These are phyloP conservation scores for Chlorodrepanis virens DNA, from an alignment of 2,113 vertebrate genomes.

Conservation along the genomic window DNA sequence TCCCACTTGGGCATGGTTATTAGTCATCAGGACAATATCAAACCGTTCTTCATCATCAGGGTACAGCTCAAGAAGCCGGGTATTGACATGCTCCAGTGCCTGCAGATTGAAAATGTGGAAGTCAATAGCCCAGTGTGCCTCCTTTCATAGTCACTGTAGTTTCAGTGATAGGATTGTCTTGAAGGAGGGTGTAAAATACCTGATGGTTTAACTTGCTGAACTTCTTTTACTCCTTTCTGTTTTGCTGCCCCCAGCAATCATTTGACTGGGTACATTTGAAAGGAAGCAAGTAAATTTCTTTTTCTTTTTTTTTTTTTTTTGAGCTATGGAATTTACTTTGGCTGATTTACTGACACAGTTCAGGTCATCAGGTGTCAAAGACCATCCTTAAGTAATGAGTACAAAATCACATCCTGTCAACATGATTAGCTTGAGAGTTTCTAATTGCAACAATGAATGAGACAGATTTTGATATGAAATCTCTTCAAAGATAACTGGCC, in stretches of 20 bases:
- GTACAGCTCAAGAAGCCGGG: slow-evolving; percentile 84
- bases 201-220: not conserved
- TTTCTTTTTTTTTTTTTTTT: not conserved
- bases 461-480: not conserved
- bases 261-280: not conserved
- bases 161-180: not conserved
- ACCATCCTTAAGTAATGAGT: not conserved
- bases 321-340: not conserved
- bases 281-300: not conserved
- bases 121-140: not conserved
- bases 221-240: not conserved
- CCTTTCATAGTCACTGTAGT: not conserved
- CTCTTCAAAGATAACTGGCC: not conserved
- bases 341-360: not conserved
- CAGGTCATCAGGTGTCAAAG: not conserved
- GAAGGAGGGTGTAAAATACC: not conserved
- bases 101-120: slow-evolving; percentile 27
- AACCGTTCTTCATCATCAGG: slow-evolving; percentile 92
- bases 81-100: slow-evolving; percentile 86
- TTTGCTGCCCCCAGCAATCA: not conserved
- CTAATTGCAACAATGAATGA: not conserved
- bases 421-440: not conserved
- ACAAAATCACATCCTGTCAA: not conserved
- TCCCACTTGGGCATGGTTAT: slow-evolving; percentile 95
- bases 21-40: slow-evolving; percentile 97